Evolutionary conservation across 2,797 vertebrate species (phyloP).

Genomic region (Mergus octosetaceus): DNA sequence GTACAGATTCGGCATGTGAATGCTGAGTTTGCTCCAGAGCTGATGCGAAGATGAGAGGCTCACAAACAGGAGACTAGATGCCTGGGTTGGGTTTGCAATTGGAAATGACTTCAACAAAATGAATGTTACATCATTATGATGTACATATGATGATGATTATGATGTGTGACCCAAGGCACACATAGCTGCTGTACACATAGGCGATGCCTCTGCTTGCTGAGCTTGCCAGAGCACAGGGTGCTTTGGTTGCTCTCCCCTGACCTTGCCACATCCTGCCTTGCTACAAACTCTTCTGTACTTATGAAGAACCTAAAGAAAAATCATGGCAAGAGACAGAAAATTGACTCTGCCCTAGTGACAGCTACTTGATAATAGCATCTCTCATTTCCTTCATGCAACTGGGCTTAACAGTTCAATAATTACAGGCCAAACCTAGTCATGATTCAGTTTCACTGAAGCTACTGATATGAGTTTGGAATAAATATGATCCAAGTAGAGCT

Average conservation of each 20-base stretch:
- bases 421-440: neutral
- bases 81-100: neutral
- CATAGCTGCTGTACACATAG: accelerated
- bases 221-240: neutral
- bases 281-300: neutral
- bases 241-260: neutral
- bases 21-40: neutral
- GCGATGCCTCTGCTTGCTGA: neutral
- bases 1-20: neutral
- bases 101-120: neutral
- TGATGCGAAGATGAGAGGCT: neutral
- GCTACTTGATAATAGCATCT: neutral
- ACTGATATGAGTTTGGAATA: neutral
- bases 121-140: neutral
- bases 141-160: no score
- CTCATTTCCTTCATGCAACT: neutral
- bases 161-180: neutral
- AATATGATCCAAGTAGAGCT: neutral
- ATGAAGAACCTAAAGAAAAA: neutral
- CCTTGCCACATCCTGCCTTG: neutral
- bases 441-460: neutral
- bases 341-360: neutral
- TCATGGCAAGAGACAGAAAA: neutral
- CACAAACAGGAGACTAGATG: neutral
- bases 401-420: neutral